Evolutionary conservation across 2,888 invertebrate genomes (phyloP), one percentile per base, ranked within the genome.

Genomic region (Tetragnatha montana): DNA sequence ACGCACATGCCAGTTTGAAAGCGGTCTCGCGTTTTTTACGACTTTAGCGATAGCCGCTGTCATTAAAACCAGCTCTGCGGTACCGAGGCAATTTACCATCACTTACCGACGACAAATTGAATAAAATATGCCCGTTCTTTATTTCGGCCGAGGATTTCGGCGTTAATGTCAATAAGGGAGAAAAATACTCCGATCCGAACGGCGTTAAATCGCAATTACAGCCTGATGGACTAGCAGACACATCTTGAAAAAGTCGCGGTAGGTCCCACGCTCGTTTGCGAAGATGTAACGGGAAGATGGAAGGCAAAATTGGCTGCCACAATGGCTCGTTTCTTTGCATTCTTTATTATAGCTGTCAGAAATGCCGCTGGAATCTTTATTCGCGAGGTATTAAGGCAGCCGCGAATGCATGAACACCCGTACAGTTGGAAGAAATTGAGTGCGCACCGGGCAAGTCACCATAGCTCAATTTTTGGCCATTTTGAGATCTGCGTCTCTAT

Each of bases 271-370:
- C 35, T 74, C 74, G 35, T 74, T 74, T 35, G 35, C 22, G 74
- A 74, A 60, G 60, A 60, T 60, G 17, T 35, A 35, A 35, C 35
- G 3, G 14, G 35, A 22, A 69, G n/a, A n/a, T 35, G 69, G 35
- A 69, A 70, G 69, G 49, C 70, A 81, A 81, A 81, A 81, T 81
- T 81, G 81, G 19, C 19, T 49, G 49, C 69, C 49, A 81, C 81
- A 81, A 81, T 81, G 21, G 69, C 70, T 81, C 81, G 81, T 81
- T 70, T 70, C 51, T 81, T 81, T 70, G 70, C 69, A 69, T 81
- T 22, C 70, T 22, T 81, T 81, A 81, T 81, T 81, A 47, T 47
- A 81, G 70, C 70, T 81, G 81, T 70, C 81, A 81, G 19, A 70
- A 81, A 81, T 71, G 10, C 70, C n/a, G 49, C 60, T 81, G n/a